Percentiles rank a stretch among this genome's conserved stretches.
These are phyloP conservation scores for Phylloscopus collybita DNA, from an alignment of 2,797 vertebrate genomes.

Conservation along the genomic window DNA sequence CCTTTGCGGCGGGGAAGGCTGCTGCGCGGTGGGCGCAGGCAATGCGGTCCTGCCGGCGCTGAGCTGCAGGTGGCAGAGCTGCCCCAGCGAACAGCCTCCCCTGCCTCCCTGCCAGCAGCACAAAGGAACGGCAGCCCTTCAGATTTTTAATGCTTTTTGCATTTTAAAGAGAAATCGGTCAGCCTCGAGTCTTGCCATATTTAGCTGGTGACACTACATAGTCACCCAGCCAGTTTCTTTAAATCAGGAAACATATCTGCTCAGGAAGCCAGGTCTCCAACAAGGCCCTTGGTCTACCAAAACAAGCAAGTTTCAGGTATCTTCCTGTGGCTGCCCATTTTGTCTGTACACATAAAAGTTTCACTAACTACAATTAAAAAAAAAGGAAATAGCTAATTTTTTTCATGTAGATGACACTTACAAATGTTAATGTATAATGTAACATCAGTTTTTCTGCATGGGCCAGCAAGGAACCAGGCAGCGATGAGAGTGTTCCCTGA, in stretches of 20 bases:
- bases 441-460: not conserved
- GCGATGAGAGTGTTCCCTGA: not conserved
- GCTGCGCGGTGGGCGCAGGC: not conserved
- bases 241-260: not conserved
- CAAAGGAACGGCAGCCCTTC: conserved; percentile 12
- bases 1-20: fast-evolving
- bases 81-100: conserved; percentile 39
- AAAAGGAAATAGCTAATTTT: not conserved
- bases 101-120: not conserved
- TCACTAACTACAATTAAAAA: not conserved
- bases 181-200: not conserved
- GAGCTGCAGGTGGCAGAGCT: conserved; percentile 78
- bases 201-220: not conserved
- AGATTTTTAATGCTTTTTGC: not conserved
- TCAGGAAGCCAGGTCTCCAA: not conserved
- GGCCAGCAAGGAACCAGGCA: not conserved
- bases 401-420: not conserved
- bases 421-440: not conserved
- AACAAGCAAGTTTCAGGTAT: not conserved
- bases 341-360: not conserved
- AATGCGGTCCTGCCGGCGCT: not conserved
- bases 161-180: not conserved
- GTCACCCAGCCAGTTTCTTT: not conserved
- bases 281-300: not conserved
- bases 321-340: not conserved